phyloP scores from a whole-genome alignment of 2,888 invertebrate species.

The Mactromeris polynyma region DNA sequence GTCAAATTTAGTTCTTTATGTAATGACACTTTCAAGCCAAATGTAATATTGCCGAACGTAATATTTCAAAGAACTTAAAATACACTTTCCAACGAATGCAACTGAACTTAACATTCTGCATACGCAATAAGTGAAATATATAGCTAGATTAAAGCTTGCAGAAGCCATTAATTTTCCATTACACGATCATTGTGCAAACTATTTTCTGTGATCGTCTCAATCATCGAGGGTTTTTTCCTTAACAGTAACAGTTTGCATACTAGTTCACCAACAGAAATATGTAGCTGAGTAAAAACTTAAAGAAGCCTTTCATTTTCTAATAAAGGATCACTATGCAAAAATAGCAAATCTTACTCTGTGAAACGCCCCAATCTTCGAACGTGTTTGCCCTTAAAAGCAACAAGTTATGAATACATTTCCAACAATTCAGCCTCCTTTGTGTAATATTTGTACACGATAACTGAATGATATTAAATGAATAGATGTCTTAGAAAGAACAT shows the following conservation, averaged over 20 bases:
- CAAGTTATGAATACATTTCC: conserved; percentile 12
- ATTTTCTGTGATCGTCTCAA: background rate
- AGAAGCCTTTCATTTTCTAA: background rate
- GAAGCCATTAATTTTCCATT: background rate
- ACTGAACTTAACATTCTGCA: too few relatives aligned
- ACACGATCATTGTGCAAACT: background rate
- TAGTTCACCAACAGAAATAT: too few relatives aligned
- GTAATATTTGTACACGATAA: background rate
- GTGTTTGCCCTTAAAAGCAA: background rate
- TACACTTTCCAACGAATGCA: too few relatives aligned
- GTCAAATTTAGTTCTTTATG: too few relatives aligned
- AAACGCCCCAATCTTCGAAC: background rate
- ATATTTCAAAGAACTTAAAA: too few relatives aligned
- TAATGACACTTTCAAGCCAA: too few relatives aligned
- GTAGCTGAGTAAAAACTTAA: background rate
- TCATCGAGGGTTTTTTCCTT: background rate
- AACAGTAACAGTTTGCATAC: background rate
- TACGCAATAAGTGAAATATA: too few relatives aligned
- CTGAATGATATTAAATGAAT: background rate
- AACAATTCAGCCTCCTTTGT: background rate
- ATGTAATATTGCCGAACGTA: too few relatives aligned
- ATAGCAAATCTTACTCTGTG: background rate
- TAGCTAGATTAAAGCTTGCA: background rate
- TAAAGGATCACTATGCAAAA: background rate
- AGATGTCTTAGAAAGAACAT: background rate